Evolutionary conservation across 1,140 invertebrate species (phyloP), one percentile per base, ranked within the genome.

Genomic region (Papilio glaucus): DNA sequence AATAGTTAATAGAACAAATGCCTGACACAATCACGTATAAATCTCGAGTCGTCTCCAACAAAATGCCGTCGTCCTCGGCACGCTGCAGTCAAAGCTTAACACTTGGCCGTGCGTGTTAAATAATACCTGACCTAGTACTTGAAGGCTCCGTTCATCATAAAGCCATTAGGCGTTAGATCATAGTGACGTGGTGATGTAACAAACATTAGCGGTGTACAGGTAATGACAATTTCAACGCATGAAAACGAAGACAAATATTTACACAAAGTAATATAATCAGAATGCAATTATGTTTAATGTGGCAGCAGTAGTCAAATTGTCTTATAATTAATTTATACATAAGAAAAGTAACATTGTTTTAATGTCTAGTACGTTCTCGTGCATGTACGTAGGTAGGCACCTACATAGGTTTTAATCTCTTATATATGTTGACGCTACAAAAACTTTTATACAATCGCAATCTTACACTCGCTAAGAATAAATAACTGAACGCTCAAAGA

Each of bases 11-110:
- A 24, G 45, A 68, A 68, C 39, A 42, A 65, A 38, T 41, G 38
- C 15, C 39, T 42, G 21, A 68, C 57, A 13, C 38, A 68, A 68
- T 21, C 39, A 42, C 63, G 39, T 13, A 41, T 68, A 65, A 41
- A 26, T 29, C 38, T 45, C 63, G 24, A 42, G 18, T 42, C 62
- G 33, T 65, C 41, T 37, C 26, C 41, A 45, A 69, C 71, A 71
- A 37, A 53, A 69, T 73, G 75, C 72, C 67, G 80, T 67, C 57
- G 82, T 81, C 80, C 82, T 84, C 81, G 84, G 77, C 80, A 81
- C 74, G 37, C 60, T 41, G 73, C 29, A 33, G 29, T 33, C 6
- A n/a, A 73, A 68, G 71, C 74, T 71, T 74, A 76, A 73, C 61
- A 63, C 65, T 74, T 72, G 70, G 68, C 69, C 70, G 70, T 62